Percentiles rank a stretch among this genome's conserved stretches.
These are phyloP conservation scores for Columba janthina DNA, from an alignment of 2,113 vertebrate species.

Conservation along the genomic window DNA sequence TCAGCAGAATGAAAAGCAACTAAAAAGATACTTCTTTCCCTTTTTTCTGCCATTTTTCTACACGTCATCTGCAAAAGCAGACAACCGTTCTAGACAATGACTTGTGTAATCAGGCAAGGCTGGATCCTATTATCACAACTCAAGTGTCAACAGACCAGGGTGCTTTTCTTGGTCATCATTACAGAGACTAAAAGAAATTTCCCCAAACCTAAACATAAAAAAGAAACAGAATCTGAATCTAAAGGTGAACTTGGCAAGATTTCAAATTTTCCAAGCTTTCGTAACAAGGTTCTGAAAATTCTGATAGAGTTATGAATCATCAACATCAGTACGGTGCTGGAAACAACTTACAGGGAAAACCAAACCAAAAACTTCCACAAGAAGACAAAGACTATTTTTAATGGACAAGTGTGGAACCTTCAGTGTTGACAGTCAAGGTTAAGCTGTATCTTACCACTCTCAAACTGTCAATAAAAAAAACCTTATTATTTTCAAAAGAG, in stretches of 20 bases:
- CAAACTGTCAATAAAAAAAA: background rate
- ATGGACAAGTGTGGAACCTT: background rate
- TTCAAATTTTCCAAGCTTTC: background rate
- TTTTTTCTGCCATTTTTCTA: background rate
- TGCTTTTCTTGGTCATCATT: background rate
- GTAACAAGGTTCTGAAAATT: background rate
- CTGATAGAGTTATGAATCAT: background rate
- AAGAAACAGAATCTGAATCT: background rate
- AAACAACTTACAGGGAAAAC: background rate
- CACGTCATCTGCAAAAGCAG: background rate
- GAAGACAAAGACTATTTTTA: background rate
- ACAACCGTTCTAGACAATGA: background rate
- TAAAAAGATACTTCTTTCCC: background rate
- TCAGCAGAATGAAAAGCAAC: background rate
- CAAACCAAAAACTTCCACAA: background rate
- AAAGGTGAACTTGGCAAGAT: background rate
- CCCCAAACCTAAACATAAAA: background rate
- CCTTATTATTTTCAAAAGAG: background rate
- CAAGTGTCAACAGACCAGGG: background rate
- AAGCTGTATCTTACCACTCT: background rate
- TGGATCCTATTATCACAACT: background rate
- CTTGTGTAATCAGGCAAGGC: background rate
- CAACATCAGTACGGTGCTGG: background rate
- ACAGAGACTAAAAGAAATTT: background rate
- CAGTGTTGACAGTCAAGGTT: background rate